Base-by-base conservation (phyloP, 2,888 invertebrate species). In the Tortricodes alternella region DNA sequence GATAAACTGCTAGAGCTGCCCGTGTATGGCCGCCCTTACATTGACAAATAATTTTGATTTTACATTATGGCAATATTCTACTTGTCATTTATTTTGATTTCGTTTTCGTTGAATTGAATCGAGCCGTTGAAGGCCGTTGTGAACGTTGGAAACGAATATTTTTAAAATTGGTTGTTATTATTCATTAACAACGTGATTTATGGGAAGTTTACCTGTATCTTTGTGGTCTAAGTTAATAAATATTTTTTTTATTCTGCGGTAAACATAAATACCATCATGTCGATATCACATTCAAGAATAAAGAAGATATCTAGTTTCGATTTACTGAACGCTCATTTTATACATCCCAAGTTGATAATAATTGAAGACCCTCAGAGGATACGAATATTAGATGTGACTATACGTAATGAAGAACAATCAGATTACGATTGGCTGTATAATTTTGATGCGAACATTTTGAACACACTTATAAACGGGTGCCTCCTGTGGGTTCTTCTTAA, bases 401-500 rank as follows among this genome's bases (percentile, higher is more conserved):
- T 62, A 24, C 63, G 66, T 55, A 59, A 68, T 37, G 65, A 70
- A 53, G 53, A 64, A 32, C 37, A 59, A 15, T 63, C 68, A 27
- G 61, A 62, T 18, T 46, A 50, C 35, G 66, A 68, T 15, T 27
- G 48, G 48, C 57, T 58, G 34, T 73, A 66, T 55, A 59, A 62
- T 32, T 73, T 82, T 48, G 68, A 78, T 27, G 63, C 72, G 27
- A 76, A 78, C 60, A 76, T 89, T 29, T 53, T 64, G 16, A 78
- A 80, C 61, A 73, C 70, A 58, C 61, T 67, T 38, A 58, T 83
- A 9, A 70, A 78, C 46, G 74, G 80, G 15, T 64, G 78, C 37
- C 68, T 78, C 52, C 59, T 90, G 7, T 89, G 86, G 87, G 51
- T 87, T 21, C 64, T 80, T 39, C 65, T 85, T 13, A 73, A 74